These are phyloP conservation scores for Sinodicranocentrus sp. DNA, from an alignment of 2,888 invertebrate species.

Conservation along the genomic window DNA sequence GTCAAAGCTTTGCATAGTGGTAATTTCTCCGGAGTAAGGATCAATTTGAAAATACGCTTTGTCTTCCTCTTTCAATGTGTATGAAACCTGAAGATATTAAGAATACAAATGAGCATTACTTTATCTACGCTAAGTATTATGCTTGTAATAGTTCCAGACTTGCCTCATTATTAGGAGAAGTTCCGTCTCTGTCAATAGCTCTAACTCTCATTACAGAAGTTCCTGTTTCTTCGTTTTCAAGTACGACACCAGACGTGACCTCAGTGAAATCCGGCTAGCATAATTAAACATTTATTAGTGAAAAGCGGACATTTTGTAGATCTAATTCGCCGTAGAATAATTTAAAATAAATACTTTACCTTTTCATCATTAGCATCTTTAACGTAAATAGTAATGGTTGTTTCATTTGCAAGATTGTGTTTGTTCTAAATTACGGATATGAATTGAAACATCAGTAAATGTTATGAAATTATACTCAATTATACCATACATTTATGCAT, in stretches of 20 bases:
- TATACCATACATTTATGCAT: background rate
- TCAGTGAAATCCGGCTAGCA: slow-evolving; percentile 87
- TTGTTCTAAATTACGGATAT: slow-evolving; percentile 89
- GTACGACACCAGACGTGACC: slow-evolving; percentile 87
- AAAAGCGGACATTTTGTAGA: too few relatives aligned
- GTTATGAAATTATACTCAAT: too few relatives aligned
- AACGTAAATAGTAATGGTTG: slow-evolving; percentile 87
- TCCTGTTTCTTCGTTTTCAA: slow-evolving; percentile 90
- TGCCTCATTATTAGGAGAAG: slow-evolving; percentile 87
- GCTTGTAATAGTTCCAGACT: background rate
- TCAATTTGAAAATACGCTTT: slow-evolving; percentile 91
- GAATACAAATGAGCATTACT: background rate
- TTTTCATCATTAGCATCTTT: slow-evolving; percentile 95
- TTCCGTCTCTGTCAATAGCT: slow-evolving; percentile 92
- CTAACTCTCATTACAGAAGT: slow-evolving; percentile 92
- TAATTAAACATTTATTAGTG: background rate
- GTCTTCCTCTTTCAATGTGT: slow-evolving; percentile 83
- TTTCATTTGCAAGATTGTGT: slow-evolving; percentile 88
- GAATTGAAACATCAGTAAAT: too few relatives aligned
- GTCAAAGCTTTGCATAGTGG: slow-evolving; percentile 89
- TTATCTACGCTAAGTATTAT: background rate
- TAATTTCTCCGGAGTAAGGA: slow-evolving; percentile 91
- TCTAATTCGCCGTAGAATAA: background rate
- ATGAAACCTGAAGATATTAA: slow-evolving; percentile 84
- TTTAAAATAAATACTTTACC: slow-evolving; percentile 29